Conservation (phyloP, 2,888 invertebrate genomes). For the Scaptomyza reducta region DNA sequence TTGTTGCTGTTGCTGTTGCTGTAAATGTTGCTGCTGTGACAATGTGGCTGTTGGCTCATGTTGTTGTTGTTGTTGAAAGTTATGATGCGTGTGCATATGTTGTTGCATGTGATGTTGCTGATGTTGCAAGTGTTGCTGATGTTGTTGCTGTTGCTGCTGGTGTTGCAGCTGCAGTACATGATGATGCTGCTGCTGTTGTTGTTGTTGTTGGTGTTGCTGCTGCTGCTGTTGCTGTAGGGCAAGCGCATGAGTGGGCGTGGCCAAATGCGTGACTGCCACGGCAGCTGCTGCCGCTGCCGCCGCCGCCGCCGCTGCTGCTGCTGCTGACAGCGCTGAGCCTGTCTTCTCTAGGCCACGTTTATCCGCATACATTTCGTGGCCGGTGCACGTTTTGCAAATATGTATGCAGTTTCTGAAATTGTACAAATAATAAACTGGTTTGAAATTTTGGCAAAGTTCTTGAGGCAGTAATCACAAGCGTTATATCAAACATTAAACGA, state of each 20-base stretch:
- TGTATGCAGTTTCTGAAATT: slow-evolving; percentile 62
- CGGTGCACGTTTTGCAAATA: slow-evolving; percentile 68
- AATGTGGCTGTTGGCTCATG: slow-evolving; percentile 54
- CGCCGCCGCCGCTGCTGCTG: slow-evolving; percentile 39
- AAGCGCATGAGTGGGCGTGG: slow-evolving; percentile 61
- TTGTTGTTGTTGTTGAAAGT: slow-evolving; percentile 68
- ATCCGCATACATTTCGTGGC: slow-evolving; percentile 71
- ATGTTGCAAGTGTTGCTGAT: slow-evolving; percentile 63
- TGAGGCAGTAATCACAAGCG: slow-evolving; percentile 28
- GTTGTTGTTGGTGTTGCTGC: slow-evolving; percentile 38
- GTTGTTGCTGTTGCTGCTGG: slow-evolving; percentile 29
- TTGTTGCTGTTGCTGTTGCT: slow-evolving; percentile 68
- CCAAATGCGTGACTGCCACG: slow-evolving; percentile 58
- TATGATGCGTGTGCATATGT: slow-evolving; percentile 72
- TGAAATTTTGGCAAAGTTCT: slow-evolving; percentile 34
- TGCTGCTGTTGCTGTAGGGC: slow-evolving; percentile 52
- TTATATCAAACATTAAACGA: slow-evolving; percentile 44
- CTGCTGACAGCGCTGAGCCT: slow-evolving; percentile 54
- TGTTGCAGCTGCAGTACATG: slow-evolving; percentile 59
- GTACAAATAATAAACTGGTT: slow-evolving; percentile 27
- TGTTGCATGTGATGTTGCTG: slow-evolving; percentile 70
- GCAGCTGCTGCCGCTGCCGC: slow-evolving; percentile 49
- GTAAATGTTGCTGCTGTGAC: slow-evolving; percentile 70
- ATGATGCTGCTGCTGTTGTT: slow-evolving; percentile 63
- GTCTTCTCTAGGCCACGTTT: slow-evolving; percentile 72